Evolutionary conservation across 2,888 invertebrate genomes (phyloP), one percentile per base, ranked within the genome.

Genomic region (Tetrapedia diversipes): DNA sequence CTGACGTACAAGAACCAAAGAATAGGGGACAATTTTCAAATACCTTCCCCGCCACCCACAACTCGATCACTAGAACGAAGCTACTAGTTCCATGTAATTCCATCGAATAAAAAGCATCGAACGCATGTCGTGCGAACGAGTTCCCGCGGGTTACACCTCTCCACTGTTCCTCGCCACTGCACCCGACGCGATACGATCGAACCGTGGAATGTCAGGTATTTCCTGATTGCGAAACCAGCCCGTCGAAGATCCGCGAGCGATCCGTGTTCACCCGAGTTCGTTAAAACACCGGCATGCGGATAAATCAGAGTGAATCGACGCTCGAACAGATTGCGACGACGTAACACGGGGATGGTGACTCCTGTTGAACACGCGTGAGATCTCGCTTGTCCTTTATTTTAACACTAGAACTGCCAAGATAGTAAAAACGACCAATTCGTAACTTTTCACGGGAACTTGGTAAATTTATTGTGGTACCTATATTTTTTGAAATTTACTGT

Each of bases 171-270:
- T 60, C 68, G 39, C 39, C 34, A 39, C 16, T 53, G 54, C 22
- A 34, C 29, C 49, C 34, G 61, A 54, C 54, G 51, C 60, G 80
- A 76, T 68, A 77, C 43, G 57, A 76, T 78, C 68, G 61, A 65
- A 54, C 61, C 27, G 7, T 8, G 77, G 78, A 63, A 83, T 56
- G 63, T 10, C 66, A 57, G 68, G 72, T 65, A 81, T 79, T 83
- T 83, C 69, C 69, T 68, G 74, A 77, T 83, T 83, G 72, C 57
- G 75, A 83, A 77, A 83, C 68, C 49, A 19, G 32, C 63, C 71
- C 14, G 27, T 67, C 54, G 79, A 69, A 80, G 80, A 81, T 77
- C 70, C 73, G 77, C 76, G 68, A 79, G 43, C 64, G n/a, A n/a
- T n/a, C n/a, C n/a, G 54, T 32, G 71, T 59, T 73, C 47, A 63